These are phyloP conservation scores for Drosophila subsilvestris DNA, from an alignment of 2,888 invertebrate species.

Conservation along the genomic window DNA sequence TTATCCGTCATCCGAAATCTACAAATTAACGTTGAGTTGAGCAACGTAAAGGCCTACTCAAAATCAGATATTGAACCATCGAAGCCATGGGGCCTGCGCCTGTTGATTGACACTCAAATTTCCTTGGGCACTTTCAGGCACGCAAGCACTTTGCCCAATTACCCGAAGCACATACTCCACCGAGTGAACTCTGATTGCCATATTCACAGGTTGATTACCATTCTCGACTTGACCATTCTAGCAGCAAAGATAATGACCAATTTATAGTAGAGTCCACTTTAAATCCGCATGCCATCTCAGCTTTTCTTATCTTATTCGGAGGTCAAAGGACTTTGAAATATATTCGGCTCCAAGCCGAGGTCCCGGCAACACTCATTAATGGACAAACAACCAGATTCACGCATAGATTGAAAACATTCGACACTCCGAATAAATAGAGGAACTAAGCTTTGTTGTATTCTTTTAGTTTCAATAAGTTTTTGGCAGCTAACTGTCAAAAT, in stretches of 20 bases:
- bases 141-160: constrained; percentile 70
- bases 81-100: constrained; percentile 58
- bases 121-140: constrained; percentile 58
- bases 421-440: background rate
- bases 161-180: constrained; percentile 37
- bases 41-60: constrained; percentile 39
- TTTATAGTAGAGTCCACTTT: constrained; percentile 60
- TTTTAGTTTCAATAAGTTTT: no score
- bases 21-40: constrained; percentile 36
- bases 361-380: background rate
- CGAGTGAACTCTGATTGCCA: constrained; percentile 58
- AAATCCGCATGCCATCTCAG: constrained; percentile 22
- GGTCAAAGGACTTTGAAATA: constrained; percentile 4
- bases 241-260: constrained; percentile 59
- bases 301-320: constrained; percentile 13
- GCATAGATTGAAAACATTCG: no score
- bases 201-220: constrained; percentile 72
- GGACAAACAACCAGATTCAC: background rate
- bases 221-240: constrained; percentile 49
- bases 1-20: constrained; percentile 70
- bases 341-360: background rate
- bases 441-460: no score
- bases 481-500: no score
- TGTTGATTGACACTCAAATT: constrained; percentile 75
- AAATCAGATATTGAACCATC: constrained; percentile 61